phyloP scores from a whole-genome alignment of 2,888 invertebrate genomes.

The Ophion ventricosus region DNA sequence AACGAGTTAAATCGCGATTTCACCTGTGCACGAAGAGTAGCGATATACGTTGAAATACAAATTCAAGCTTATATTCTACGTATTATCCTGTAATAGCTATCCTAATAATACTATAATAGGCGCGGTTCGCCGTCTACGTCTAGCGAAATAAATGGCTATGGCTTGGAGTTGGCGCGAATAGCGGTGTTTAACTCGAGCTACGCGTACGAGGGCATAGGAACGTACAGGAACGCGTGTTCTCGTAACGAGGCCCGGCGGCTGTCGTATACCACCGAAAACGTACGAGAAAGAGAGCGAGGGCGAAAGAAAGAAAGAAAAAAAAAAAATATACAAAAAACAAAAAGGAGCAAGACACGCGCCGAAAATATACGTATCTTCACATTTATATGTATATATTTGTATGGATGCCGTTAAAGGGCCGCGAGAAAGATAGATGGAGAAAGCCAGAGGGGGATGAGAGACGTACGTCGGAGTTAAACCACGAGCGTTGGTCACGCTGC shows the following conservation, averaged over 20 bases:
- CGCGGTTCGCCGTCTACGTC: constrained; percentile 27
- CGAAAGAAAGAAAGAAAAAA: constrained; percentile 11
- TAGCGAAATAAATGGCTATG: constrained; percentile 41
- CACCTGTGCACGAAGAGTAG: constrained; percentile 24
- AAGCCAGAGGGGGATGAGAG: constrained; percentile 22
- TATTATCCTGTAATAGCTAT: constrained; percentile 38
- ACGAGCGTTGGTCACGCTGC: constrained; percentile 77
- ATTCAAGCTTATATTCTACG: constrained; percentile 3
- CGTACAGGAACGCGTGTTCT: constrained; percentile 63
- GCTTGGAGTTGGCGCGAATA: constrained; percentile 32
- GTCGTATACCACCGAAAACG: not conserved
- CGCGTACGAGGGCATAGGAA: constrained; percentile 31
- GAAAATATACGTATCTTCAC: constrained; percentile 11
- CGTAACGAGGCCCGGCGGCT: constrained; percentile 73
- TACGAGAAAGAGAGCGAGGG: not conserved
- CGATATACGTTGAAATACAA: constrained; percentile 4
- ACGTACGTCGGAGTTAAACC: constrained; percentile 62
- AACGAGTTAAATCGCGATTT: not conserved
- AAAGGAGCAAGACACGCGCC: constrained; percentile 56
- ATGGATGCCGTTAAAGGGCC: constrained; percentile 39
- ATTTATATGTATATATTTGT: constrained; percentile 1
- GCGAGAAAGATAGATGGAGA: constrained; percentile 60
- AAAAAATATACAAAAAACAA: constrained; percentile 12
- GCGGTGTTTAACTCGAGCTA: constrained; percentile 21
- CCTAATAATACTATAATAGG: constrained; percentile 53